Percentiles rank a stretch among this genome's conserved stretches.
Evolutionary conservation across 2,113 vertebrate species (phyloP).

Genomic region (Coracopsis vasa): DNA sequence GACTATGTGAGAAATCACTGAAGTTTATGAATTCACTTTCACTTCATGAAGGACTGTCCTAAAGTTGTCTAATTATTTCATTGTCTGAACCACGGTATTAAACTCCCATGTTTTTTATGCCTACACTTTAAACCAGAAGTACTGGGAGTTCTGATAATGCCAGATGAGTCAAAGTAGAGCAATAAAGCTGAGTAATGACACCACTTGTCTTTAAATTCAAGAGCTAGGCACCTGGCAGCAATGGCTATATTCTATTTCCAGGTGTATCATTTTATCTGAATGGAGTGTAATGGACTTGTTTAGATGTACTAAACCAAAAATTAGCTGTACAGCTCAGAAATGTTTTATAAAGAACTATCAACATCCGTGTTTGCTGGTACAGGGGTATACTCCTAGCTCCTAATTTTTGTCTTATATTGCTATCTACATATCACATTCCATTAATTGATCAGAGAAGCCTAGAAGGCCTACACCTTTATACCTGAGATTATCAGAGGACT

Average conservation of each 20-base stretch:
- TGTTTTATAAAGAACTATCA: neutral
- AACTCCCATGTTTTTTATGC: neutral
- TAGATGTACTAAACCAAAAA: neutral
- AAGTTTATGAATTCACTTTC: neutral
- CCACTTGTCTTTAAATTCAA: neutral
- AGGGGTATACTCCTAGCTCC: neutral
- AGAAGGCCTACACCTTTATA: neutral
- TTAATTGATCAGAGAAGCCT: neutral
- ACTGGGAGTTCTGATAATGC: neutral
- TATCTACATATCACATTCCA: neutral
- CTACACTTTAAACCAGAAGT: neutral
- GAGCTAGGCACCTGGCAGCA: neutral
- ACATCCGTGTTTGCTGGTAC: neutral
- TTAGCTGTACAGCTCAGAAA: neutral
- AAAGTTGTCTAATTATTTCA: neutral
- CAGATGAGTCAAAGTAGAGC: neutral
- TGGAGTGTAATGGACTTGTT: neutral
- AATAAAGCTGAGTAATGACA: neutral
- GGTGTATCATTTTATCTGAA: neutral
- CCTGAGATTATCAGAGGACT: neutral
- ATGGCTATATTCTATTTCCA: neutral
- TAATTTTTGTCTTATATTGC: neutral
- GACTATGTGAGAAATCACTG: neutral
- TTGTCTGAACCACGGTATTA: neutral
- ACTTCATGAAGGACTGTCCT: neutral